These are phyloP conservation scores for Rhombomys opimus DNA, from an alignment of 2,113 vertebrate species.

Conservation along the genomic window DNA sequence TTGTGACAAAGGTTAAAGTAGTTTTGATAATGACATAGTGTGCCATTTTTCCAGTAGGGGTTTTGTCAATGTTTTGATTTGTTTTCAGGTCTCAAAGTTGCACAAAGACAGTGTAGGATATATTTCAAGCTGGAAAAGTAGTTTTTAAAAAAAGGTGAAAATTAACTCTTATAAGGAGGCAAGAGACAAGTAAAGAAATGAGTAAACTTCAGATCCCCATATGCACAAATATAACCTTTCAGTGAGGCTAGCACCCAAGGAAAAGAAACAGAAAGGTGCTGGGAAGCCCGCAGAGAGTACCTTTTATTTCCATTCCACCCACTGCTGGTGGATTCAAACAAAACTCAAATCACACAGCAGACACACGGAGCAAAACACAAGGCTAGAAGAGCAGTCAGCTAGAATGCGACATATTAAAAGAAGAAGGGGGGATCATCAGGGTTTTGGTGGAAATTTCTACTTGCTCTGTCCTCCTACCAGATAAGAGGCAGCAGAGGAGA, in stretches of 20 bases:
- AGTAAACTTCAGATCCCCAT: neutral
- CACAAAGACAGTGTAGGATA: neutral
- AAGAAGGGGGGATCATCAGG: neutral
- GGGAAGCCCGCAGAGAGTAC: neutral
- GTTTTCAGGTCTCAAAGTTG: neutral
- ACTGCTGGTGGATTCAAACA: neutral
- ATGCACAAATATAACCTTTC: neutral
- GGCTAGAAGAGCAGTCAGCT: neutral
- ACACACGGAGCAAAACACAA: neutral
- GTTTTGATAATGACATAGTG: neutral
- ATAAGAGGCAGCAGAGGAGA: neutral
- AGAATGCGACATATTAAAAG: neutral
- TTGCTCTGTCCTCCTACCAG: neutral
- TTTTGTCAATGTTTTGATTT: neutral
- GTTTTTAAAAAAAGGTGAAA: neutral
- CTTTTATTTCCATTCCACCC: neutral
- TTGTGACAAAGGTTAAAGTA: neutral
- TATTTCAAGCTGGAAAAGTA: neutral
- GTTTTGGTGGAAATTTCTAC: neutral
- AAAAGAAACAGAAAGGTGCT: neutral
- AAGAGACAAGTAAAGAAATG: neutral
- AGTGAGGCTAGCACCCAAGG: fast-evolving
- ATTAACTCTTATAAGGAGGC: neutral
- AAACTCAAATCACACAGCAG: neutral
- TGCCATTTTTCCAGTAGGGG: neutral